phyloP scores from a whole-genome alignment of 2,113 vertebrate species.

The Marmota flaviventris region DNA sequence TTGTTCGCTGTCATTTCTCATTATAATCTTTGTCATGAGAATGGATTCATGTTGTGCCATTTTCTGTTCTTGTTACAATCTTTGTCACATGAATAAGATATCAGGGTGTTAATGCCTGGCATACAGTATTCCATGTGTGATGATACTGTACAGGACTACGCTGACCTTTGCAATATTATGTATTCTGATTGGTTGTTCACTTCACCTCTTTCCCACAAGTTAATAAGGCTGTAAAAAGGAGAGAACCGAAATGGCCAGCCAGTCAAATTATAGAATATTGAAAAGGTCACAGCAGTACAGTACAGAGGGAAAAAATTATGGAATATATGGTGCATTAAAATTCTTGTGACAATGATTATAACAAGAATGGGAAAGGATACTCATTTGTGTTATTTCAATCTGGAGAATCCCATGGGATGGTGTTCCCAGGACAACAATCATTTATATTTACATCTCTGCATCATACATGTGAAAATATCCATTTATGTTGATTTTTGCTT shows the following conservation, averaged over 20 bases:
- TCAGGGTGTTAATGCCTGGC: conserved; percentile 88
- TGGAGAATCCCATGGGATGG: conserved; percentile 82
- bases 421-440: conserved; percentile 77
- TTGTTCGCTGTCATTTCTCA: conserved; percentile 84
- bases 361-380: conserved; percentile 87
- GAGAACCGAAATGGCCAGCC: conserved; percentile 88
- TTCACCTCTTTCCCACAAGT: conserved; percentile 89
- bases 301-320: conserved; percentile 89
- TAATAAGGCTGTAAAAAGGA: conserved; percentile 92
- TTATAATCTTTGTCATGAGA: conserved; percentile 82
- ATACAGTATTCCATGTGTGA: conserved; percentile 81
- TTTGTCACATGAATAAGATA: conserved; percentile 91
- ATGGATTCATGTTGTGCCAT: conserved; percentile 85
- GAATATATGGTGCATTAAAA: conserved; percentile 92
- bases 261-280: conserved; percentile 93
- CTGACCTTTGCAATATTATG: conserved; percentile 90
- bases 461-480: conserved; percentile 70
- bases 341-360: conserved; percentile 92
- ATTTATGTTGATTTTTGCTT: conserved; percentile 62
- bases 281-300: conserved; percentile 90
- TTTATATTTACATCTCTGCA: conserved; percentile 51
- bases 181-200: conserved; percentile 89
- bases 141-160: conserved; percentile 76
- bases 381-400: conserved; percentile 87
- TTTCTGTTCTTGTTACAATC: conserved; percentile 85